phyloP scores from a whole-genome alignment of 2,888 invertebrate genomes.

The Nomada ferruginata region DNA sequence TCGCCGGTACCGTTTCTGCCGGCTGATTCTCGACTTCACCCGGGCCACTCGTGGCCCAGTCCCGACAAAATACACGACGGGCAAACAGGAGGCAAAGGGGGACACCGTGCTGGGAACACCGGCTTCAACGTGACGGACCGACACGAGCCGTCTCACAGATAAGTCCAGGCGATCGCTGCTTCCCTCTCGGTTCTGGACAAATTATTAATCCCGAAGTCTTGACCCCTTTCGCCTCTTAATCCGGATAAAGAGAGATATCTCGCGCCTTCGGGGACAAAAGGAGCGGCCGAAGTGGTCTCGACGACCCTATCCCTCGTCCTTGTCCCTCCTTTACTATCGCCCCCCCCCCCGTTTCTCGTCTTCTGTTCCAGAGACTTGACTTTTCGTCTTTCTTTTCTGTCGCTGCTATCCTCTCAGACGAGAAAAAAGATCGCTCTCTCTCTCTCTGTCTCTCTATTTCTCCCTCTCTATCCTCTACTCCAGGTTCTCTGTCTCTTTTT shows the following conservation, averaged over 20 bases:
- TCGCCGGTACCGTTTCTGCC: conserved; percentile 29
- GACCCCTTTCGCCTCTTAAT: conserved; percentile 77
- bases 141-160: conserved; percentile 61
- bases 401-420: background rate
- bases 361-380: background rate
- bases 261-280: conserved; percentile 72
- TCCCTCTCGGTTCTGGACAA: conserved; percentile 68
- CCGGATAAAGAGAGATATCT: conserved; percentile 76
- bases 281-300: conserved; percentile 58
- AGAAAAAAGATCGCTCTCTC: conserved; percentile 2
- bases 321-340: conserved; percentile 16
- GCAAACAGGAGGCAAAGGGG: background rate
- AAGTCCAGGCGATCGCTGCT: conserved; percentile 65
- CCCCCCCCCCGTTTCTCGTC: background rate
- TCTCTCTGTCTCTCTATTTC: background rate
- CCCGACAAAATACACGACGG: conserved; percentile 48
- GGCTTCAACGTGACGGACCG: conserved; percentile 46
- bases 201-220: conserved; percentile 78
- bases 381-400: conserved; percentile 9
- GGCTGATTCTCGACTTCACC: conserved; percentile 47
- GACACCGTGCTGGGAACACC: background rate
- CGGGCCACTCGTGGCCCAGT: conserved; percentile 3
- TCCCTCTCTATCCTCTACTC: conserved; percentile 6
- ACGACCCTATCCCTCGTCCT: conserved; percentile 32
- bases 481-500: background rate